Conservation (phyloP, 2,888 invertebrate species). For the Hybos culiciformis region DNA sequence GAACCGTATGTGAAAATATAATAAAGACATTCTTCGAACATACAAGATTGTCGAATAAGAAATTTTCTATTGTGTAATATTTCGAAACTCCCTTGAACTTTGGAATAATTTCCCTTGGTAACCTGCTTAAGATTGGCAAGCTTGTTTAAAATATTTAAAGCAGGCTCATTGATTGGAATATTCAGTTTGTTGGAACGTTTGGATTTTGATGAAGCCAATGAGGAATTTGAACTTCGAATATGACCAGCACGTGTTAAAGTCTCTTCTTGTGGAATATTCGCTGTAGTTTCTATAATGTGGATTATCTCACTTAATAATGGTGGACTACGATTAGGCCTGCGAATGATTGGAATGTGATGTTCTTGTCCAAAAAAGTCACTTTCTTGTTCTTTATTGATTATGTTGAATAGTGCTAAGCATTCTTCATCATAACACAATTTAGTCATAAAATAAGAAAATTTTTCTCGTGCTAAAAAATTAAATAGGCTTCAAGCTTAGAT, state of each 20-base stretch:
- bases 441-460: slow-evolving; percentile 30
- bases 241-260: slow-evolving; percentile 27
- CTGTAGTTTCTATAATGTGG: slow-evolving; percentile 47
- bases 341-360: slow-evolving; percentile 19
- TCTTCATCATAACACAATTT: slow-evolving; percentile 24
- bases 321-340: slow-evolving; percentile 47
- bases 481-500: neutral
- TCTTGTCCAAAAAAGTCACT: slow-evolving; percentile 8
- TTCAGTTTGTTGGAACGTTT: slow-evolving; percentile 39
- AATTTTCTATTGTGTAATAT: slow-evolving; percentile 14
- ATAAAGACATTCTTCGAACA: slow-evolving; percentile 66
- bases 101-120: slow-evolving; percentile 40
- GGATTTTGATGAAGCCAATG: slow-evolving; percentile 25
- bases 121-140: slow-evolving; percentile 44
- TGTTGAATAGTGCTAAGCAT: slow-evolving; percentile 22
- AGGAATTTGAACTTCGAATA: slow-evolving; percentile 31
- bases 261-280: slow-evolving; percentile 25
- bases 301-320: slow-evolving; percentile 57
- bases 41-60: slow-evolving; percentile 32
- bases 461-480: slow-evolving; percentile 26
- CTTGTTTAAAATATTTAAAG: slow-evolving; percentile 45
- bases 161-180: slow-evolving; percentile 41
- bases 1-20: slow-evolving; percentile 72
- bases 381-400: slow-evolving; percentile 13
- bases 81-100: slow-evolving; percentile 1